Percentiles rank a stretch among this genome's conserved stretches.
Evolutionary conservation across 2,113 vertebrate genomes (phyloP).

Genomic region (Lates calcarifer): DNA sequence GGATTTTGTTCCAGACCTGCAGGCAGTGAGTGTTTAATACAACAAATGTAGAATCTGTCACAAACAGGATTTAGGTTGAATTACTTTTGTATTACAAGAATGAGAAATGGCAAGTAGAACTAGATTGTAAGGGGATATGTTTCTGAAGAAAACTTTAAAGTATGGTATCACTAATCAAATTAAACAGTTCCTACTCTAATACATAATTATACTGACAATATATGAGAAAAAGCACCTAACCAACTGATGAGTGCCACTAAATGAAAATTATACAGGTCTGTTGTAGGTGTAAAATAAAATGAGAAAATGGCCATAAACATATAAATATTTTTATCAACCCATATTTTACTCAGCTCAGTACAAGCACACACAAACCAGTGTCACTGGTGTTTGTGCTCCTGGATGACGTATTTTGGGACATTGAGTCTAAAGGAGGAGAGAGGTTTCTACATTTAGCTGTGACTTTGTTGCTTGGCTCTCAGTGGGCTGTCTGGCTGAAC

Average conservation of each 20-base stretch:
- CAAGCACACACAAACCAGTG: neutral
- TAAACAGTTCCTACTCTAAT: neutral
- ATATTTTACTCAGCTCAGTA: neutral
- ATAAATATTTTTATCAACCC: neutral
- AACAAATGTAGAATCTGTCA: slow-evolving; percentile 2
- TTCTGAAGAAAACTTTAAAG: no score
- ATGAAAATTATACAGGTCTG: no score
- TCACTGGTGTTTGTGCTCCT: neutral
- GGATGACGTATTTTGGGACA: neutral
- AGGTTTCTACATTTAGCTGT: neutral
- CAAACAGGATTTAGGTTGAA: neutral
- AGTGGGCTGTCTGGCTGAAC: neutral
- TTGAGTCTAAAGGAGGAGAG: neutral
- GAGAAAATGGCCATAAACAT: neutral
- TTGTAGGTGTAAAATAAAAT: neutral
- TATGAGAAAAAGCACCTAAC: neutral
- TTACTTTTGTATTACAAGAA: neutral
- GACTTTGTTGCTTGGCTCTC: slow-evolving; percentile 6
- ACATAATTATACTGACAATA: neutral
- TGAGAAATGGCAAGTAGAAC: neutral
- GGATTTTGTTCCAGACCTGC: neutral
- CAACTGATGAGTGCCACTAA: no score
- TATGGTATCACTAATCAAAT: neutral
- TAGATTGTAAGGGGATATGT: neutral
- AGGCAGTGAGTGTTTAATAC: neutral